Conservation (phyloP, 1,140 invertebrate species). For the Hestina assimilis region DNA sequence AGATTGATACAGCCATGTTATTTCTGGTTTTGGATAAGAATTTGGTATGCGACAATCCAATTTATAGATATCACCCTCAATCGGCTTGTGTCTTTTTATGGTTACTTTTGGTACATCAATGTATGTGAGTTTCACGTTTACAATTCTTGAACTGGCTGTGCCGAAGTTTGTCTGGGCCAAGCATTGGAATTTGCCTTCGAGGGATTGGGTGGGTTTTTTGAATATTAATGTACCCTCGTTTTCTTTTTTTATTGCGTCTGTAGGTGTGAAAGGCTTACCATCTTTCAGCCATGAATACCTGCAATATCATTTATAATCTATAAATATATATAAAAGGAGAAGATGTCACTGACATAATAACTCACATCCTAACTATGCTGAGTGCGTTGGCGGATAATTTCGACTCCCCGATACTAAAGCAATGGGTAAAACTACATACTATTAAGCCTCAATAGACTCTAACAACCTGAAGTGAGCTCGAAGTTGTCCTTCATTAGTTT, state of each 20-base stretch:
- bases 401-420: too few species aligned
- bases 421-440: too few species aligned
- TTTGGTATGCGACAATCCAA: conserved; percentile 47
- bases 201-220: conserved; percentile 28
- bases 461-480: too few species aligned
- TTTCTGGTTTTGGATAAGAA: conserved; percentile 52
- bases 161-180: conserved; percentile 39
- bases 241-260: conserved; percentile 25
- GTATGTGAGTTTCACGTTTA: conserved; percentile 39
- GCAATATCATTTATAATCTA: not conserved
- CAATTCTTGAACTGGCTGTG: conserved; percentile 34
- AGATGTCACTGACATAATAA: too few species aligned
- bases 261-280: conserved; percentile 19
- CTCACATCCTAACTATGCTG: too few species aligned
- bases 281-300: conserved; percentile 38
- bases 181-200: conserved; percentile 51
- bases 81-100: conserved; percentile 36
- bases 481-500: too few species aligned
- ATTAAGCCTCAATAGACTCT: too few species aligned
- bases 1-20: conserved; percentile 44
- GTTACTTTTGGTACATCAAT: conserved; percentile 31
- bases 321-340: not conserved
- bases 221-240: conserved; percentile 46
- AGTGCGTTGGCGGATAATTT: too few species aligned
- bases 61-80: conserved; percentile 46